Evolutionary conservation across 2,113 vertebrate species (phyloP).

Genomic region (Menura novaehollandiae): DNA sequence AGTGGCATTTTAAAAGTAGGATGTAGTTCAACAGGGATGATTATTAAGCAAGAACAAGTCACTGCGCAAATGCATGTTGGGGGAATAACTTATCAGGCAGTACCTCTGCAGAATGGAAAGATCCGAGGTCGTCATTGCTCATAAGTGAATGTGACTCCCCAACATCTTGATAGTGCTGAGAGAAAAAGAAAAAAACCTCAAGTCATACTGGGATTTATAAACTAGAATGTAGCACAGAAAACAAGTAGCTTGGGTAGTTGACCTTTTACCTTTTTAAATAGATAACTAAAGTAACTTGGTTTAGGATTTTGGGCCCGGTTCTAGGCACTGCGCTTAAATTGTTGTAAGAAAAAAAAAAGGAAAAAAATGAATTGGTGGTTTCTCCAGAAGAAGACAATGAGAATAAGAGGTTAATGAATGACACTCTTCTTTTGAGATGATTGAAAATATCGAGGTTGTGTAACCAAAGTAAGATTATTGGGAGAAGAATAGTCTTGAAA

Average conservation of each 20-base stretch:
- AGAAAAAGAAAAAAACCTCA: neutral
- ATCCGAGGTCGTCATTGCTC: fast-evolving
- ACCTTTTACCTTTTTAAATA: neutral
- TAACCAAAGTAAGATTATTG: neutral
- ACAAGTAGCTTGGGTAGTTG: neutral
- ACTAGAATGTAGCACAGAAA: neutral
- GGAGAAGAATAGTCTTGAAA: neutral
- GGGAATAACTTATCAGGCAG: neutral
- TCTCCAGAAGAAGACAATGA: neutral
- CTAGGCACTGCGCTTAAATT: neutral
- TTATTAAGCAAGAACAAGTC: neutral
- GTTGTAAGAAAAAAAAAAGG: neutral
- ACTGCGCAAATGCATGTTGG: neutral
- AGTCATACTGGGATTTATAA: neutral
- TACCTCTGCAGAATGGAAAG: neutral
- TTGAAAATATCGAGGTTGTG: neutral
- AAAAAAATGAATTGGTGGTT: neutral
- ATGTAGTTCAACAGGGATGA: neutral
- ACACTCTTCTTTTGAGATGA: neutral
- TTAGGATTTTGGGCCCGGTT: neutral
- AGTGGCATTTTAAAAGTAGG: neutral
- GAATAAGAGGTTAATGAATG: neutral
- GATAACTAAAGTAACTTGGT: neutral
- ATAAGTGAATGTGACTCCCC: neutral
- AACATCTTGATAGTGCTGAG: neutral